Evolutionary conservation across 2,797 vertebrate genomes (phyloP).

Genomic region (Tympanoctomys barrerae): DNA sequence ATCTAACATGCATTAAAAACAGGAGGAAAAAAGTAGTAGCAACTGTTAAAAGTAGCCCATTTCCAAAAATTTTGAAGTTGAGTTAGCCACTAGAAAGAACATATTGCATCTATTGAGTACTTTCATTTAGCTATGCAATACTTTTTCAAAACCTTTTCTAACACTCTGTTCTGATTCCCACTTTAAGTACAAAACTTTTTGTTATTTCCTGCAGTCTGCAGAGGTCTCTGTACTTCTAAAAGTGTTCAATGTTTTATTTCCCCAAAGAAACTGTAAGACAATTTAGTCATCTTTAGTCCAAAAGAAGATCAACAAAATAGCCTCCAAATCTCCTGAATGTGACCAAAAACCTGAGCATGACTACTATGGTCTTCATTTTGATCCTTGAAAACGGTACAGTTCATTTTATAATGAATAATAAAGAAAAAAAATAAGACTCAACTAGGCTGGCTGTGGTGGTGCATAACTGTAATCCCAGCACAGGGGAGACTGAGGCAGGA

Average conservation of each 20-base stretch:
- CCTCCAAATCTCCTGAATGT: not conserved
- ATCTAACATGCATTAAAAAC: conserved; percentile 22
- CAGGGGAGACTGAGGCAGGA: not conserved
- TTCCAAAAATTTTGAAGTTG: conserved; percentile 47
- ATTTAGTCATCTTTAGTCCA: not conserved
- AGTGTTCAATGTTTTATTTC: conserved; percentile 37
- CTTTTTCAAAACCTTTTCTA: conserved; percentile 55
- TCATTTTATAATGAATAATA: conserved; percentile 7
- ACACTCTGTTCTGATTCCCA: conserved; percentile 11
- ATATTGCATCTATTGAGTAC: not conserved
- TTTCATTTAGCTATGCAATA: conserved; percentile 48
- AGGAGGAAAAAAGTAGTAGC: not conserved
- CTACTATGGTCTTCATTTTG: conserved; percentile 20
- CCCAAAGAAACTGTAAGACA: conserved; percentile 26
- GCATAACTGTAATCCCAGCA: not conserved
- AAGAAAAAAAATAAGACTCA: not conserved
- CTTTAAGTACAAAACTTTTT: not conserved
- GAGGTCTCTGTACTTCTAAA: not conserved
- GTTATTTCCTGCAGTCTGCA: not conserved
- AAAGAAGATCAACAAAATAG: not conserved
- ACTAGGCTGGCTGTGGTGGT: not conserved
- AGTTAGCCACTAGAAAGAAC: not conserved
- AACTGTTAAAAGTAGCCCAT: conserved; percentile 28
- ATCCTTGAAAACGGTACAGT: conserved; percentile 9
- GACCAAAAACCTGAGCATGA: not conserved